These are phyloP conservation scores for Catalaphyllia jardinei DNA, from an alignment of 64 coral and sea anemone genomes.

Conservation along the genomic window DNA sequence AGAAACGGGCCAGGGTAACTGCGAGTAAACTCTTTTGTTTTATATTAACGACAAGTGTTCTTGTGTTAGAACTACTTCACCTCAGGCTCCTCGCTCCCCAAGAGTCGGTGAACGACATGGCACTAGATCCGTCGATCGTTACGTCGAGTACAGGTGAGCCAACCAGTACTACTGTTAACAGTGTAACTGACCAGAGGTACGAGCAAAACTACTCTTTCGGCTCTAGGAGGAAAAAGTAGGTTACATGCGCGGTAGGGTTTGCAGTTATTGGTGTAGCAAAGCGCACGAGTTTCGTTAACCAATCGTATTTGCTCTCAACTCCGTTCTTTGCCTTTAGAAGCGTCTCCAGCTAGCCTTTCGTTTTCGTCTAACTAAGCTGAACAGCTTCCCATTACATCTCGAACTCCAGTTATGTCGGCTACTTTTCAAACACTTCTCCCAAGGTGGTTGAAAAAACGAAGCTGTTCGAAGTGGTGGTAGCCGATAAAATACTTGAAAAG, in stretches of 20 bases:
- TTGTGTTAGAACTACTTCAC: slow-evolving; percentile 17
- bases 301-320: neutral
- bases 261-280: too few species aligned
- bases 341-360: too few species aligned
- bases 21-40: neutral
- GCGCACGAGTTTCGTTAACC: too few species aligned
- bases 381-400: too few species aligned
- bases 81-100: slow-evolving; percentile 25
- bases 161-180: neutral
- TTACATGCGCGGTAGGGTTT: too few species aligned
- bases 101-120: neutral
- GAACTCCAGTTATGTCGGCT: neutral
- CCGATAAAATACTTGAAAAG: neutral
- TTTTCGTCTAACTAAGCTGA: too few species aligned
- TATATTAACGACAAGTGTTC: neutral
- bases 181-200: too few species aligned
- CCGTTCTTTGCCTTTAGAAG: too few species aligned
- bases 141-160: slow-evolving; percentile 23
- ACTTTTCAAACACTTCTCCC: neutral
- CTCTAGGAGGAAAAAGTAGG: too few species aligned
- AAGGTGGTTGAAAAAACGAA: too few species aligned
- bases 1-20: neutral
- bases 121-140: neutral
- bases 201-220: too few species aligned
- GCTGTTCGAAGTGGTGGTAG: neutral